These are phyloP conservation scores for Sminthurinus signatus DNA, from an alignment of 1,140 invertebrate species.

Conservation along the genomic window DNA sequence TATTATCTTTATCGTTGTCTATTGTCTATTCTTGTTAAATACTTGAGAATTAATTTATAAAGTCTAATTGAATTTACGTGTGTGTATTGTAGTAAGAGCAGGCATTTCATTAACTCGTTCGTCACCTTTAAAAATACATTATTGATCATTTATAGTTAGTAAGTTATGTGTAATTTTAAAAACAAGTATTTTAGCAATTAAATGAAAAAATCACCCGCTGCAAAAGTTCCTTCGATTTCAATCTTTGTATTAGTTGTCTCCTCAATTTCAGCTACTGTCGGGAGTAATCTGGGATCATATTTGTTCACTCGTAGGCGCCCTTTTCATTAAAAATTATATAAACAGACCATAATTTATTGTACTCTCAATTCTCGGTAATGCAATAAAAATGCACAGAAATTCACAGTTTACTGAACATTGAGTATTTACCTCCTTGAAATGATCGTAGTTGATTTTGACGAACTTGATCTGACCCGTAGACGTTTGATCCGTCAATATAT, in stretches of 20 bases:
- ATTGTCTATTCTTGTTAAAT: too few relatives aligned
- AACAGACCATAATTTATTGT: too few relatives aligned
- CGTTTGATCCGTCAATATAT: conserved; percentile 61
- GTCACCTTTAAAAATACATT: conserved; percentile 43
- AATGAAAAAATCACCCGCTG: conserved; percentile 15
- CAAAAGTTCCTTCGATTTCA: conserved; percentile 16
- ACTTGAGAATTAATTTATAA: too few relatives aligned
- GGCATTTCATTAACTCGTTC: conserved; percentile 77
- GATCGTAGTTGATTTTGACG: conserved; percentile 45
- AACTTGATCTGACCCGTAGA: conserved; percentile 61
- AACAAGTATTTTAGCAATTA: not conserved
- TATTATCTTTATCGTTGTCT: too few relatives aligned
- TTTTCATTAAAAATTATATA: too few relatives aligned
- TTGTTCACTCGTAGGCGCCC: conserved; percentile 9
- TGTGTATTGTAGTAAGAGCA: conserved; percentile 82
- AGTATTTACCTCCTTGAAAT: not conserved
- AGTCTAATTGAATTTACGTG: conserved; percentile 46
- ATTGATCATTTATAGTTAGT: not conserved
- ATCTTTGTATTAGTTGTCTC: not conserved
- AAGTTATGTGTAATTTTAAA: conserved; percentile 25
- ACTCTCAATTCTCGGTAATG: too few relatives aligned
- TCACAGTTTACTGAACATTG: too few relatives aligned
- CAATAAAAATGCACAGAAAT: too few relatives aligned
- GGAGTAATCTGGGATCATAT: conserved; percentile 6
- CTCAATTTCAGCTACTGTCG: conserved; percentile 15